A percentile compares a stretch with the other conserved stretches of the same genome.
phyloP scores from a whole-genome alignment of 2,113 vertebrate species.

The Boulengeromyrus knoepffleri region DNA sequence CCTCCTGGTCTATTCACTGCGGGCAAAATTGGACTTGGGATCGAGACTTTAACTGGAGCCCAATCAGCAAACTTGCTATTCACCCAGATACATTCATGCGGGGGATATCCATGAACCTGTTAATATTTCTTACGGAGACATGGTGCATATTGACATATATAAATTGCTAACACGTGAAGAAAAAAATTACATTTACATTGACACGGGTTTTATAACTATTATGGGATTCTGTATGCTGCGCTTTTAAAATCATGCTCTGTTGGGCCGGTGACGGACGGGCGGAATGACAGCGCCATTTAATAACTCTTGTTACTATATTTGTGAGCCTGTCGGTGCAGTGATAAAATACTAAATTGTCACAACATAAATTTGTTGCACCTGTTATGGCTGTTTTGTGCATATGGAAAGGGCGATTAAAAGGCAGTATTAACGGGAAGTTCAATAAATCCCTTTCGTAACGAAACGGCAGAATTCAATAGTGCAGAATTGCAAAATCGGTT shows the following conservation, averaged over 20 bases:
- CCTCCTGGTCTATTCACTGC: not conserved
- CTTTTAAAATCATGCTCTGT: not conserved
- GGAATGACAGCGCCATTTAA: not conserved
- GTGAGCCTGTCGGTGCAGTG: not conserved
- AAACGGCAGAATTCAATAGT: not conserved
- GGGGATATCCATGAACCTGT: not conserved
- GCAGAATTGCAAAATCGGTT: not conserved
- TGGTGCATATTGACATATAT: not conserved
- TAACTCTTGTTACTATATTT: not conserved
- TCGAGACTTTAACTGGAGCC: not conserved
- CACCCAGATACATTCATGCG: not conserved
- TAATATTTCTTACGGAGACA: not conserved
- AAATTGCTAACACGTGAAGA: slow-evolving; percentile 3
- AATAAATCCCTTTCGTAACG: not conserved
- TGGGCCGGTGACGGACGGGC: not conserved
- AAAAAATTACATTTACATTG: not conserved
- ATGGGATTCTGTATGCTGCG: not conserved
- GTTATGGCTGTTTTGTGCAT: not conserved
- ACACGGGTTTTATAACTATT: not conserved
- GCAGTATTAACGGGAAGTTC: not conserved
- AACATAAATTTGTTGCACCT: not conserved
- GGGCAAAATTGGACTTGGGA: not conserved
- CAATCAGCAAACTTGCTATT: not conserved
- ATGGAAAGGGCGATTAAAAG: not conserved
- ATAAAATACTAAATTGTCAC: not conserved